Conservation (phyloP, 2,888 invertebrate species). For the Allygus modestus region DNA sequence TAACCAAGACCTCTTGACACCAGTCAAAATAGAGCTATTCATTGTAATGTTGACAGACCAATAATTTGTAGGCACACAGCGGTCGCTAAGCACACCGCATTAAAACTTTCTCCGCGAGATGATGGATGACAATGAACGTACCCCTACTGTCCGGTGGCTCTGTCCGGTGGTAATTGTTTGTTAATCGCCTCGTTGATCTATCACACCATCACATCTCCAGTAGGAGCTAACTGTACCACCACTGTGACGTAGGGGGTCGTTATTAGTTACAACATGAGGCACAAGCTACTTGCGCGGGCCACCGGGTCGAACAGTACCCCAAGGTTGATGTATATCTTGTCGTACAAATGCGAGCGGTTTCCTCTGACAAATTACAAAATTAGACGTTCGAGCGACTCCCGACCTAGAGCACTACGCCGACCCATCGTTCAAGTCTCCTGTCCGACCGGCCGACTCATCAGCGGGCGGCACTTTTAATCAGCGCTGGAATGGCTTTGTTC, state of each 20-base stretch:
- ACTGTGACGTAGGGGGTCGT: not conserved
- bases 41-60: not conserved
- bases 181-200: slow-evolving; percentile 7
- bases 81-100: not conserved
- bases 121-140: not conserved
- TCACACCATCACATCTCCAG: not conserved
- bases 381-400: slow-evolving; percentile 21
- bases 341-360: not conserved
- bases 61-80: not conserved
- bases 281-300: not conserved
- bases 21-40: slow-evolving; percentile 4
- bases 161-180: not conserved
- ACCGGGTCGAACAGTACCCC: not conserved
- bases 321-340: not conserved
- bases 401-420: not conserved
- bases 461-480: slow-evolving; percentile 4
- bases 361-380: slow-evolving; percentile 32
- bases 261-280: not conserved
- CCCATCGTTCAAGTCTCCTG: slow-evolving; percentile 18
- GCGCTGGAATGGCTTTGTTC: slow-evolving; percentile 15
- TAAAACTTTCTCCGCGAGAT: slow-evolving; percentile 13
- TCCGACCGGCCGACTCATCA: not conserved
- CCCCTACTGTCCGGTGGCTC: not conserved
- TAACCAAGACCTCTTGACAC: not conserved
- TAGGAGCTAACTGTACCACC: not conserved